Base-by-base conservation (phyloP, 1,140 invertebrate genomes). In the Calephelis nemesis region DNA sequence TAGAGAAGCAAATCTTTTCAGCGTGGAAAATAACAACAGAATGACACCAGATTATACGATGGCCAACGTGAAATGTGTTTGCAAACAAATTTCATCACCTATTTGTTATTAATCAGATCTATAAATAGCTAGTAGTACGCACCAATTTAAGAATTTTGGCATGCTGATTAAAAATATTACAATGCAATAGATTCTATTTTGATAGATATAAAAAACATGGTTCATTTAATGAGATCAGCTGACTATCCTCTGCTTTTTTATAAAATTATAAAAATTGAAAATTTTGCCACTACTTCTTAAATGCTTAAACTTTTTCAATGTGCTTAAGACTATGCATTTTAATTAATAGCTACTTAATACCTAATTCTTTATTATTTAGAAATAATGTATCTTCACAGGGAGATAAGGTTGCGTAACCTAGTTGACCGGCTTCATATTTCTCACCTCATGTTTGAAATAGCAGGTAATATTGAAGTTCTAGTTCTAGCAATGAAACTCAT, bases 361-460 rank as follows among this genome's bases (percentile, higher is more conserved):
- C 7, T 7, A 39, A 60, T 12, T 40, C 12, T 30, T 7, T 11
- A 49, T n/a, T 12, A 49, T n/a, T 12, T 49, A 5, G 10, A 11
- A 11, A 5, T 62, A 60, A 49, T 42, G 47, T 19, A 65, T 62
- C 15, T 70, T 60, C 49, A 47, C 73, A 65, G 70, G 47, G 65
- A 70, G 67, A 39, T 52, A 64, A 15, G 74, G 77, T 88, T 87
- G 86, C 84, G 85, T 89, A 89, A 87, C 69, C 52, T 75, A 54
- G 13, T 5, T 39, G 67, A 74, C 82, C 81, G 83, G 81, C 66
- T 69, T 47, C 39, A 42, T 65, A 60, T 52, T 58, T 70, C 79
- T 83, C 76, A 89, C 85, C 87, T 89, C 75, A 83, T 76, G 73
- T 76, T 85, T 69, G 71, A 72, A 75, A 88, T 72, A 48, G 81